These are phyloP conservation scores for Prionailurus viverrinus DNA, from an alignment of 2,113 vertebrate species.

Conservation along the genomic window DNA sequence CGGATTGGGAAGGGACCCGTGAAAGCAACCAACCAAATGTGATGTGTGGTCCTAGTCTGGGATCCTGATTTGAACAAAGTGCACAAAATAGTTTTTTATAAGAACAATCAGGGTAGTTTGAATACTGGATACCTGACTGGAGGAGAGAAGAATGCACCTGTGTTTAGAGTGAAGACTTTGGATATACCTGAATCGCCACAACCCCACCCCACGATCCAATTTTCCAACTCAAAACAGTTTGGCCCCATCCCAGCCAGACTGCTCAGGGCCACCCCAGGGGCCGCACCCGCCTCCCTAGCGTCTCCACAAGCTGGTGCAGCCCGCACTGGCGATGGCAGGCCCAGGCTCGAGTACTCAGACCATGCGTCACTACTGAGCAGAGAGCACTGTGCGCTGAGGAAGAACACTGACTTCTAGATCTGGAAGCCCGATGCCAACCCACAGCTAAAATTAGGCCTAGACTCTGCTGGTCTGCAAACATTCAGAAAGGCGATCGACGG, in stretches of 20 bases:
- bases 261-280: background rate
- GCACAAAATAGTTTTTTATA: background rate
- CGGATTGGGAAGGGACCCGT: background rate
- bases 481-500: background rate
- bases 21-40: background rate
- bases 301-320: background rate
- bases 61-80: background rate
- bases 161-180: background rate
- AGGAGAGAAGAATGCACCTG: background rate
- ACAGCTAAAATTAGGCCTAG: background rate
- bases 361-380: background rate
- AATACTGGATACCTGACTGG: background rate
- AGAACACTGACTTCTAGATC: background rate
- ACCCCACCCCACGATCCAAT: background rate
- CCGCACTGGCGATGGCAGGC: background rate
- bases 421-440: background rate
- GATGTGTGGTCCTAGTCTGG: background rate
- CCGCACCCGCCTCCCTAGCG: rapidly evolving
- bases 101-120: background rate
- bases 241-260: background rate
- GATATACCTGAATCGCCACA: background rate
- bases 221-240: background rate
- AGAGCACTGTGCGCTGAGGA: background rate
- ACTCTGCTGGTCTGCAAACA: background rate
- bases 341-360: background rate